Percentiles rank a stretch among this genome's conserved stretches.
Conservation (phyloP, 2,888 invertebrate genomes). For the Margaritifera margaritifera region DNA sequence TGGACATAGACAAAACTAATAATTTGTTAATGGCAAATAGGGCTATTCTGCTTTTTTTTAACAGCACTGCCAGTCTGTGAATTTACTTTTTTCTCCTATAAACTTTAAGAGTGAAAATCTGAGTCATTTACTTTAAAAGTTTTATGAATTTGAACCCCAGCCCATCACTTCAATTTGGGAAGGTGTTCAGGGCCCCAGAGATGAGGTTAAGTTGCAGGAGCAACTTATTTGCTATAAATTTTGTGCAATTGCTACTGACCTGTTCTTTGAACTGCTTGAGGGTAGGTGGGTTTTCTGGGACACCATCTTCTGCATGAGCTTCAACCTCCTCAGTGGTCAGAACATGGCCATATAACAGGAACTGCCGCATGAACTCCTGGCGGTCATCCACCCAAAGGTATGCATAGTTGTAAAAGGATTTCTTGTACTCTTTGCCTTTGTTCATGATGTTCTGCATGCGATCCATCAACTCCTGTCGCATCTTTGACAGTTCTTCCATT, state of each 20-base stretch:
- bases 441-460: conserved; percentile 79
- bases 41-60: too few species aligned
- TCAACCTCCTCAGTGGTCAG: conserved; percentile 90
- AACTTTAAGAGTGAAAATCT: too few species aligned
- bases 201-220: too few species aligned
- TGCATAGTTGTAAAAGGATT: conserved; percentile 80
- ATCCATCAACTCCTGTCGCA: conserved; percentile 87
- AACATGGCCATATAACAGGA: conserved; percentile 87
- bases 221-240: too few species aligned
- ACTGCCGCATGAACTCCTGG: conserved; percentile 89
- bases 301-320: conserved; percentile 83
- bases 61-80: too few species aligned
- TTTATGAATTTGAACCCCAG: too few species aligned
- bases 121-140: too few species aligned
- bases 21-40: too few species aligned
- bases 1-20: too few species aligned
- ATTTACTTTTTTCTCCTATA: too few species aligned
- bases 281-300: conserved; percentile 84
- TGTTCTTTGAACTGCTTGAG: conserved; percentile 94
- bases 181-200: too few species aligned
- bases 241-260: conserved; percentile 68
- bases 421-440: conserved; percentile 74
- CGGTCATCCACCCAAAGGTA: conserved; percentile 91
- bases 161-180: too few species aligned
- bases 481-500: conserved; percentile 86